Conservation (phyloP, 2,888 invertebrate species). For the Erpobdella octoculata region DNA sequence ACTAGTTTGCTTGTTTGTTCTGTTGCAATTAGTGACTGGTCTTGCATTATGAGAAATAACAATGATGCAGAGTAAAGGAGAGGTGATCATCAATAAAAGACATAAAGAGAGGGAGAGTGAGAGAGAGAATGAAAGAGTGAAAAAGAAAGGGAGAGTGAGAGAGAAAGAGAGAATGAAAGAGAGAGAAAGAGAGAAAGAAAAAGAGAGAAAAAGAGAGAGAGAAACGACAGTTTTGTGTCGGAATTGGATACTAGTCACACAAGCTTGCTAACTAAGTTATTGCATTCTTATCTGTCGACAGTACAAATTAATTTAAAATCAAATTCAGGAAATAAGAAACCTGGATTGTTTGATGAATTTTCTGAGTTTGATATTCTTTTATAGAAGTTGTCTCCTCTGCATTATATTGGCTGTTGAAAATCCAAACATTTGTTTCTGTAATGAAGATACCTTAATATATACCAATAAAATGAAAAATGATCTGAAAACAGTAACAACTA, state of each 20-base stretch:
- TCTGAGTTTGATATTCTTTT: too few relatives aligned
- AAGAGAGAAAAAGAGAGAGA: neutral
- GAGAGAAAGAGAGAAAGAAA: constrained; percentile 4
- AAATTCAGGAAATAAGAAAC: too few relatives aligned
- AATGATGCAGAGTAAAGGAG: neutral
- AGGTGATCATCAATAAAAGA: neutral
- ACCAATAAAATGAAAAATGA: too few relatives aligned
- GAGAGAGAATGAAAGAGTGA: too few relatives aligned
- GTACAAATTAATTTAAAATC: too few relatives aligned
- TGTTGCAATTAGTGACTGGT: neutral
- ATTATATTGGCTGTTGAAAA: too few relatives aligned
- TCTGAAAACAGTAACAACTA: too few relatives aligned
- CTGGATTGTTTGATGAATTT: too few relatives aligned
- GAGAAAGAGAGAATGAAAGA: neutral
- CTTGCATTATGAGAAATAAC: neutral
- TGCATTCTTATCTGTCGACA: neutral
- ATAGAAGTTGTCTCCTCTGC: too few relatives aligned
- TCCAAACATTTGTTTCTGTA: too few relatives aligned
- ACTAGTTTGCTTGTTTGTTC: neutral
- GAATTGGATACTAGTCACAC: neutral
- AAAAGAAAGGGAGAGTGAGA: neutral
- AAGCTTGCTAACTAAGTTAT: too few relatives aligned
- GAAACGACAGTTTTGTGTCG: neutral
- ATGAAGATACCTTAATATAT: too few relatives aligned
- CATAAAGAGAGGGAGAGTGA: neutral